Evolutionary conservation across 2,888 invertebrate genomes (phyloP), one percentile per base, ranked within the genome.

Genomic region (Nomada hirtipes): DNA sequence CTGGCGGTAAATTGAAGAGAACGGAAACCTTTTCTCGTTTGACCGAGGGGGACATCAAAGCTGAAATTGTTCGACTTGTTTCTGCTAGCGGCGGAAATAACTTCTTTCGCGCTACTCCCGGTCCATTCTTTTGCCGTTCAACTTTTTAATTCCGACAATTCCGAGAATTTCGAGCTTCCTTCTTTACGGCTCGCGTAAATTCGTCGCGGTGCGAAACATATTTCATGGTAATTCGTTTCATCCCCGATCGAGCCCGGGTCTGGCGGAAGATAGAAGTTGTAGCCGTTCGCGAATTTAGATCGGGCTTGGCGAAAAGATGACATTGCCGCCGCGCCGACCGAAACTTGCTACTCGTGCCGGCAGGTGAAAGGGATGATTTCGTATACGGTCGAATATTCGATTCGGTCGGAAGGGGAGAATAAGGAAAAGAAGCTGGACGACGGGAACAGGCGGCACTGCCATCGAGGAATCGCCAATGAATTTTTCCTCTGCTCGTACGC

Each of bases 1-100:
- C 20, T 44, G 68, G 23, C 67, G 81, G 60, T 81, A 76, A 81
- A 83, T 83, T 83, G 81, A 83, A 82, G 76, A 29, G 82, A 67
- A 73, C 76, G 75, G 72, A 81, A 76, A 80, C 80, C 82, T 61
- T 81, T 75, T 29, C 53, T 64, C 67, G 69, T 82, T 69, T 73
- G 75, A 64, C 61, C 71, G 44, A 76, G 52, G 70, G 52, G 64
- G 71, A 81, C 77, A 57, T 82, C 83, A 78, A 75, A 78, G 78
- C 63, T 60, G 61, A 79, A 79, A 80, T 80, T 68, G 79, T 83
- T 68, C 74, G 65, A 69, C 67, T 63, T 52, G 47, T 69, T 55
- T 52, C 57, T 15, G 44, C 50, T n/a, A 70, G 9, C n/a, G 29
- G 13, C 26, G 53, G 23, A 57, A 69, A 59, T 61, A 61, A 53